A percentile compares a stretch with the other conserved stretches of the same genome.
phyloP scores from a whole-genome alignment of 92 coral and sea anemone genomes.

The Actinostola sp. region DNA sequence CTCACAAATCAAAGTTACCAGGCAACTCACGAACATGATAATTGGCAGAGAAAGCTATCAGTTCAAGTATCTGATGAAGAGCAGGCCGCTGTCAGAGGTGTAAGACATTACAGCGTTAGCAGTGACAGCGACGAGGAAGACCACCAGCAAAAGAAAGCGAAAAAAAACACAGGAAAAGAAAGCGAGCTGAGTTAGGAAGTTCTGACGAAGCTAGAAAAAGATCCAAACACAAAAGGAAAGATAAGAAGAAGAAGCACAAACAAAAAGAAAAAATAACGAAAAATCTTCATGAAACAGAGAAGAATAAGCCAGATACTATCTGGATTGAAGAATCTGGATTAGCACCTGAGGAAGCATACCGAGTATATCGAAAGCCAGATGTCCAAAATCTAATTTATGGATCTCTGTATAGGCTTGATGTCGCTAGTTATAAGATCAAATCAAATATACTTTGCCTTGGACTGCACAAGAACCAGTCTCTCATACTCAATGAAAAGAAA shows the following conservation, averaged over 20 bases:
- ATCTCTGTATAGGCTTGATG: constrained; percentile 80
- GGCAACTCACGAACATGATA: neutral
- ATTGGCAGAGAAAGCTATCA: neutral
- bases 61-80: constrained; percentile 7
- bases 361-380: constrained; percentile 86
- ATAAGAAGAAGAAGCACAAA: constrained; percentile 74
- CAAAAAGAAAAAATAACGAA: constrained; percentile 48
- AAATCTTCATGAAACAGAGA: constrained; percentile 23
- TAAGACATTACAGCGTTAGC: constrained; percentile 3
- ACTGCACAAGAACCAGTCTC: constrained; percentile 55
- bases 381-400: constrained; percentile 78
- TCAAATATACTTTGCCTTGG: constrained; percentile 78
- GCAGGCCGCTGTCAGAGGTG: neutral
- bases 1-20: constrained; percentile 66
- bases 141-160: constrained; percentile 47
- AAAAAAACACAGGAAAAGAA: constrained; percentile 27
- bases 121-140: constrained; percentile 6
- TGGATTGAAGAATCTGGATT: constrained; percentile 93
- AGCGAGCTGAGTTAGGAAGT: neutral
- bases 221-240: constrained; percentile 33
- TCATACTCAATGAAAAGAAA: constrained; percentile 56
- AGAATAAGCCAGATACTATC: constrained; percentile 82
- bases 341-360: constrained; percentile 74
- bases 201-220: constrained; percentile 10
- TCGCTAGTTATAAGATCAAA: constrained; percentile 77